A percentile compares a stretch with the other conserved stretches of the same genome.
Evolutionary conservation across 1,140 invertebrate species (phyloP).

Genomic region (Anastatus disparis): DNA sequence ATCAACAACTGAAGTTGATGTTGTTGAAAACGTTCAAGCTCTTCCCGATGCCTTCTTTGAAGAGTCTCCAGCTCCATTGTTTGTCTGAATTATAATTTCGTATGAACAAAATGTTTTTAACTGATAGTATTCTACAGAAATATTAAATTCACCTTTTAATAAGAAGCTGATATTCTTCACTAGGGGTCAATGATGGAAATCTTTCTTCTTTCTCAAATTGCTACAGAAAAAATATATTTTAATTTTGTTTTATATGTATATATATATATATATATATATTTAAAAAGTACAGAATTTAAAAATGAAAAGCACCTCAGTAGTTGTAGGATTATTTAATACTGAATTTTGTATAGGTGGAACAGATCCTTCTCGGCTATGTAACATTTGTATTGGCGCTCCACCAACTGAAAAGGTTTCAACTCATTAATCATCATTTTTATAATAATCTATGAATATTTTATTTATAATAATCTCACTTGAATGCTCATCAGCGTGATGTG

Average conservation of each 20-base stretch:
- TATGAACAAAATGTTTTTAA: too few species aligned
- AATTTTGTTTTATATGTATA: slow-evolving; percentile 8
- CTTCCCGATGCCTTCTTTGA: slow-evolving; percentile 63
- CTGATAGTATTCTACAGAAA: slow-evolving; percentile 57
- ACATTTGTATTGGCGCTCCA: slow-evolving; percentile 47
- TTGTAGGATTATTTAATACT: slow-evolving; percentile 38
- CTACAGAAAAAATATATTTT: slow-evolving; percentile 27
- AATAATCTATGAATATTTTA: neutral
- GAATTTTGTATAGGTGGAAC: slow-evolving; percentile 54
- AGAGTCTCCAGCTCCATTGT: slow-evolving; percentile 62
- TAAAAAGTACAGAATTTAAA: too few species aligned
- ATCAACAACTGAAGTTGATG: slow-evolving; percentile 63
- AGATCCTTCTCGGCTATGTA: slow-evolving; percentile 61
- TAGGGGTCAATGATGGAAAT: slow-evolving; percentile 57
- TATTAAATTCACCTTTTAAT: slow-evolving; percentile 64
- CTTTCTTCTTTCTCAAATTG: slow-evolving; percentile 61
- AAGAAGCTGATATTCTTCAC: slow-evolving; percentile 64
- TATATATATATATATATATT: slow-evolving; percentile 5
- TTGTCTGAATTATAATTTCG: slow-evolving; percentile 53
- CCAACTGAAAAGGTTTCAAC: neutral
- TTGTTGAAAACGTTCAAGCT: slow-evolving; percentile 64
- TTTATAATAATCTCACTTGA: slow-evolving; percentile 45
- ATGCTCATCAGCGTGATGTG: slow-evolving; percentile 51
- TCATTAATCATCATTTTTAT: neutral
- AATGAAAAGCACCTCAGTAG: slow-evolving; percentile 57